Base-by-base conservation (phyloP, 1,140 invertebrate genomes). In the Hirudo medicinalis region DNA sequence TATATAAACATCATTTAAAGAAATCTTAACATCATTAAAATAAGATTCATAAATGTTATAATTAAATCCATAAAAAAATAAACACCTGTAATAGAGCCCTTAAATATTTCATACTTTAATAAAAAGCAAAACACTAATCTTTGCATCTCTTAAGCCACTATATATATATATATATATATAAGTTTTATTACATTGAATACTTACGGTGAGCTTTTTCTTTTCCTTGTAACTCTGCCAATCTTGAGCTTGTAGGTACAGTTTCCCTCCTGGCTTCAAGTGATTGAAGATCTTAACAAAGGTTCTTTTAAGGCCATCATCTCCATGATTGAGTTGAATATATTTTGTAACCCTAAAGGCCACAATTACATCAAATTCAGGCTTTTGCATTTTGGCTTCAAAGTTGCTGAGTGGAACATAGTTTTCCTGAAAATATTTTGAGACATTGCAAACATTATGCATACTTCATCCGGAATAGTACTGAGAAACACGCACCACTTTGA, bases 301-400 rank as follows among this genome's bases (percentile, higher is more conserved):
- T 74, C 91, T 85, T 82, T 94, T 96, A n/a, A 99, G 79, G 5
- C 95, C 96, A 20, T 86, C 86, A 82, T 99, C 96, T 11, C 95
- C 81, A 68, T 89, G 94, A 82, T 99, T 98, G 17, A 99, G 84
- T 80, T 99, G 96, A 76, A 99, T 87, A 95, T 95, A 99, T 82
- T 99, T 99, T 4, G 94, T 97, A 19, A 96, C 87, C 43, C 92
- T 94, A 4, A 99, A 84, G 79, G 94, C 97, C 17, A 99, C 80
- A 73, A 99, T 96, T 67, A 90, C 86, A 83, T 99, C 93, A 82
- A 92, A 98, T 79, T 97, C 91, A 36, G 91, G 89, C 72, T 88
- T 87, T 76, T 95, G 90, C 55, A 87, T 83, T 20, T 88, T 85
- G 27, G 94, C 76, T 40, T 91, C 81, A 15, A 88, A 85, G 78